Evolutionary conservation across 1,140 invertebrate genomes (phyloP), one percentile per base, ranked within the genome.

Genomic region (Panonychus citri): DNA sequence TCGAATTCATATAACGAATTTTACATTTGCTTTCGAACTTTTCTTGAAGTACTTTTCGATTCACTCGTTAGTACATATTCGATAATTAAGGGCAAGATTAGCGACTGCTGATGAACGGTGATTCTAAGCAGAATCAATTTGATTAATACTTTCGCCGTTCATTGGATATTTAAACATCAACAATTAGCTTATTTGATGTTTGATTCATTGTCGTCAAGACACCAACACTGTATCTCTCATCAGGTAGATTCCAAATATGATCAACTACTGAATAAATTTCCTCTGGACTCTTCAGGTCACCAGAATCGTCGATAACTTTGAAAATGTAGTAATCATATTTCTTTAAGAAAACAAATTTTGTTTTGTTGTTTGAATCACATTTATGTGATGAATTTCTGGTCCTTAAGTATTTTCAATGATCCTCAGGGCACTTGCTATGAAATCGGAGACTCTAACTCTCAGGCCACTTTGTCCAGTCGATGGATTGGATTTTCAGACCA

Each of bases 311-410:
- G 17, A 95, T 68, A 12, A 91, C 81, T 73, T 93, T 79, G 70
- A 96, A 83, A 0, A 76, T 68, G 70, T 90, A 97, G 67, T 95
- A 83, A 67, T 90, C 71, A 28, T 91, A 91, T 64, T 80, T 81
- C 60, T 77, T 77, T 68, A 94, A 77, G 0, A 94, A 81, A 12
- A 89, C 64, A 59, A 97, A n/a, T n/a, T n/a, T n/a, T n/a, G n/a
- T n/a, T n/a, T n/a, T 74, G 71, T 97, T 90, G 62, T 77, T 79
- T 10, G 75, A 72, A 61, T 78, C 8, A 90, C 79, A 72, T 94
- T 86, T 61, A 97, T 69, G 73, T 97, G 91, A 70, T 76, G 98
- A 3, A 97, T 79, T 73, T 97, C 91, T n/a, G 94, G 94, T 63
- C 85, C 83, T 26, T 98, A 71, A 39, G 83, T 68, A 57, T 80